These are phyloP conservation scores for Chlorops oryzae DNA, from an alignment of 1,140 invertebrate species.

Conservation along the genomic window DNA sequence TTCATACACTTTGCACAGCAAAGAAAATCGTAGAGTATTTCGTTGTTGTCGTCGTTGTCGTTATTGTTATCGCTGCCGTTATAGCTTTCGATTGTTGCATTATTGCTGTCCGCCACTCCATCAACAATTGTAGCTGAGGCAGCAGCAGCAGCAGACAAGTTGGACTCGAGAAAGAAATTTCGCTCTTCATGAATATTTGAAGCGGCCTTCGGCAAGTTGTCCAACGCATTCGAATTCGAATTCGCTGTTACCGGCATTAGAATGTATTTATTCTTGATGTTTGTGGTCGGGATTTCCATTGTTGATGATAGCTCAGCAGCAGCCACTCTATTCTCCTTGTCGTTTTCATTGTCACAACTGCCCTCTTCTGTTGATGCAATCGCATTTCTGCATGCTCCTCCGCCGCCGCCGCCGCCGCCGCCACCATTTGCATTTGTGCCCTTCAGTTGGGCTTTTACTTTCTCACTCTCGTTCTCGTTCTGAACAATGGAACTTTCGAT, in stretches of 20 bases:
- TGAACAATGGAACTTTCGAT: conserved; percentile 43
- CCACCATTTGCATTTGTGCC: conserved; percentile 11
- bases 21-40: conserved; percentile 44
- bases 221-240: background rate
- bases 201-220: background rate
- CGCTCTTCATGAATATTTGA: too few species aligned
- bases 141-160: conserved; percentile 4
- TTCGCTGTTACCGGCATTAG: conserved; percentile 39
- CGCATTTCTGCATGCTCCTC: background rate
- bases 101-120: too few species aligned
- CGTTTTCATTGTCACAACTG: background rate
- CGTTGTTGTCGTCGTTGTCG: conserved; percentile 15
- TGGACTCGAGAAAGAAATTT: too few species aligned
- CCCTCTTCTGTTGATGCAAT: conserved; percentile 4
- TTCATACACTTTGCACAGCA: conserved; percentile 48
- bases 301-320: conserved; percentile 7
- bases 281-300: too few species aligned
- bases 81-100: too few species aligned
- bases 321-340: background rate
- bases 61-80: background rate
- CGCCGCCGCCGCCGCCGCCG: background rate
- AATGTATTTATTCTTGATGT: conserved; percentile 38
- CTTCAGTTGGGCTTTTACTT: too few species aligned
- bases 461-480: conserved; percentile 9
- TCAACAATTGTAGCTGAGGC: conserved; percentile 1